Evolutionary conservation across 2,888 invertebrate species (phyloP).

Genomic region (Philopedon plagiatum): DNA sequence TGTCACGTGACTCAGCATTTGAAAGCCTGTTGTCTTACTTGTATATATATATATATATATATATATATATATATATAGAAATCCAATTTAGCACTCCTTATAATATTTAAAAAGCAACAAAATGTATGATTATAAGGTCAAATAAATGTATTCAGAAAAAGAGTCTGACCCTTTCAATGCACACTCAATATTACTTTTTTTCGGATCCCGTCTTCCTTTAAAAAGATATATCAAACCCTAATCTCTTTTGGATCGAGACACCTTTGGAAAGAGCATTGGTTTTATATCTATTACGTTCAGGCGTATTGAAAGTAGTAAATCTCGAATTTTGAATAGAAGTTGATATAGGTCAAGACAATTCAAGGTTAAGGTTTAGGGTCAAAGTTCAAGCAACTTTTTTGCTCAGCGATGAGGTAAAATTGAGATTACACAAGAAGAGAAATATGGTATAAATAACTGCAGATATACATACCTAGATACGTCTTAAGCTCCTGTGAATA

Average conservation of each 20-base stretch:
- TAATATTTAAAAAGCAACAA: not conserved
- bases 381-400: too few species aligned
- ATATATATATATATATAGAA: too few species aligned
- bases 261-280: not conserved
- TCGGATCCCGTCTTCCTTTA: not conserved
- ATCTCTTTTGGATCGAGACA: not conserved
- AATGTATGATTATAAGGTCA: not conserved
- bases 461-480: too few species aligned
- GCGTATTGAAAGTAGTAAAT: not conserved
- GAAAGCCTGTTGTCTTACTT: too few species aligned
- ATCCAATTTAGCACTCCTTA: not conserved
- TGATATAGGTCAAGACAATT: too few species aligned
- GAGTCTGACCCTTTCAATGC: conserved; percentile 2
- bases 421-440: too few species aligned
- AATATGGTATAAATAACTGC: too few species aligned
- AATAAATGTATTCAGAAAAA: conserved; percentile 5
- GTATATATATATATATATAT: too few species aligned
- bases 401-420: too few species aligned
- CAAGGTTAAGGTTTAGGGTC: too few species aligned
- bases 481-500: too few species aligned
- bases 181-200: conserved; percentile 2
- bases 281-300: conserved; percentile 5
- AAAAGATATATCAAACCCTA: conserved; percentile 7
- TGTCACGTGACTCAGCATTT: too few species aligned
- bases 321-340: not conserved